phyloP scores from a whole-genome alignment of 2,797 vertebrate species.

The Fringilla coelebs region DNA sequence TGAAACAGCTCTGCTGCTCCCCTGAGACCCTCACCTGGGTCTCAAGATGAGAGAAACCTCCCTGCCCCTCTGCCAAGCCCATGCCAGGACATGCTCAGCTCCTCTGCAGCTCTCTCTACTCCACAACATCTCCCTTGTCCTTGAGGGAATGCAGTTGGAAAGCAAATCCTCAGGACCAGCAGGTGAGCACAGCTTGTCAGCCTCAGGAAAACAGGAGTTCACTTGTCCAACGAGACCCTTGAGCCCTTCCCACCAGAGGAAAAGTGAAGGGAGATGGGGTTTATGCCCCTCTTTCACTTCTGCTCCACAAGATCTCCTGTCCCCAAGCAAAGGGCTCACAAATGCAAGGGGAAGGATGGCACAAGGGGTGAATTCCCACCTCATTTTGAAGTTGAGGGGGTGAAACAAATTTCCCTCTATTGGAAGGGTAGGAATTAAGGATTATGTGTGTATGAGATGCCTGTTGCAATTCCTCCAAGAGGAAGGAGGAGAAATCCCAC shows the following conservation, averaged over 20 bases:
- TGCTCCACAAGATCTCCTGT: background rate
- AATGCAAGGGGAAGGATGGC: background rate
- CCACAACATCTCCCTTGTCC: background rate
- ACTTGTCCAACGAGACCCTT: background rate
- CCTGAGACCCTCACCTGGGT: background rate
- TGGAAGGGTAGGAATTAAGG: background rate
- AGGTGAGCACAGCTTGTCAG: background rate
- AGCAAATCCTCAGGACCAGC: background rate
- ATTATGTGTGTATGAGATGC: background rate
- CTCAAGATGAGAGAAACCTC: background rate
- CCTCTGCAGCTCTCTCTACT: background rate
- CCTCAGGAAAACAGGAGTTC: background rate
- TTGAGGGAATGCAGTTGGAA: background rate
- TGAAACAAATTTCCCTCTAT: background rate
- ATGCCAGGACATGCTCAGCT: background rate
- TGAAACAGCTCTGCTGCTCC: background rate
- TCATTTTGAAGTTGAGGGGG: background rate
- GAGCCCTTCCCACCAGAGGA: background rate
- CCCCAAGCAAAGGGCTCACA: background rate
- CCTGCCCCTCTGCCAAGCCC: background rate
- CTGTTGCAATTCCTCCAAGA: background rate
- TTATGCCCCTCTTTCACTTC: background rate
- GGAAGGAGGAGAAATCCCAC: background rate
- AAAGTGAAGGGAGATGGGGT: background rate
- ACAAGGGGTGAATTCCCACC: background rate